Conservation (phyloP, 2,888 invertebrate species). For the Mycalesis mineus region DNA sequence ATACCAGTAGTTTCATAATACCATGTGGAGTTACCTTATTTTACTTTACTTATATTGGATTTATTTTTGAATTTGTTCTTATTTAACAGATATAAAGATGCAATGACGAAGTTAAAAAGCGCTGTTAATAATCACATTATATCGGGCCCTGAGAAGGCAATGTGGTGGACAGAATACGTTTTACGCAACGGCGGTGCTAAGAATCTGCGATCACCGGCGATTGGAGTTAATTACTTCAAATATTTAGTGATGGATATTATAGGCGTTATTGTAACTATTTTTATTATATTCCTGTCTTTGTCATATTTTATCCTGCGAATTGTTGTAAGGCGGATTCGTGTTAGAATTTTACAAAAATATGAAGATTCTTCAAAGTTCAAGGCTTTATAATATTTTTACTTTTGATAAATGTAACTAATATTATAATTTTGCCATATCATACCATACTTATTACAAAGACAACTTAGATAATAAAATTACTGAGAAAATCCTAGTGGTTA, state of each 20-base stretch:
- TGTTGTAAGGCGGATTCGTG: slow-evolving; percentile 40
- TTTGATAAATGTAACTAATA: background rate
- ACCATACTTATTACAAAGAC: background rate
- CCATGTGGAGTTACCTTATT: too few relatives aligned
- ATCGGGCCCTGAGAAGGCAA: slow-evolving; percentile 67
- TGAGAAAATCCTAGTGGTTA: background rate
- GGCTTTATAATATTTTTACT: slow-evolving; percentile 42
- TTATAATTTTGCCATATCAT: background rate
- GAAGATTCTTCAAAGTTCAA: slow-evolving; percentile 55
- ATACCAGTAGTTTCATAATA: too few relatives aligned
- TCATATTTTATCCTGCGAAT: slow-evolving; percentile 38
- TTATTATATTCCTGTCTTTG: slow-evolving; percentile 34
- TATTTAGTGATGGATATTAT: slow-evolving; percentile 62
- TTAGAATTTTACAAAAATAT: slow-evolving; percentile 35
- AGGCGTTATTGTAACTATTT: slow-evolving; percentile 34
- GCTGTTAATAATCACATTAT: slow-evolving; percentile 48
- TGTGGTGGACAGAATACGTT: slow-evolving; percentile 77
- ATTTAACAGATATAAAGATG: slow-evolving; percentile 55
- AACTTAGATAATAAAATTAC: background rate
- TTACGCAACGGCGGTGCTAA: slow-evolving; percentile 63
- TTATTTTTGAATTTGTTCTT: background rate
- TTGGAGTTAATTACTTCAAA: slow-evolving; percentile 53
- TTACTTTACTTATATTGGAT: too few relatives aligned
- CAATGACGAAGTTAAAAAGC: slow-evolving; percentile 46
- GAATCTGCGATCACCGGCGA: slow-evolving; percentile 61